A percentile compares a stretch with the other conserved stretches of the same genome.
Conservation (phyloP, 2,797 vertebrate species). For the Peromyscus attwateri region DNA sequence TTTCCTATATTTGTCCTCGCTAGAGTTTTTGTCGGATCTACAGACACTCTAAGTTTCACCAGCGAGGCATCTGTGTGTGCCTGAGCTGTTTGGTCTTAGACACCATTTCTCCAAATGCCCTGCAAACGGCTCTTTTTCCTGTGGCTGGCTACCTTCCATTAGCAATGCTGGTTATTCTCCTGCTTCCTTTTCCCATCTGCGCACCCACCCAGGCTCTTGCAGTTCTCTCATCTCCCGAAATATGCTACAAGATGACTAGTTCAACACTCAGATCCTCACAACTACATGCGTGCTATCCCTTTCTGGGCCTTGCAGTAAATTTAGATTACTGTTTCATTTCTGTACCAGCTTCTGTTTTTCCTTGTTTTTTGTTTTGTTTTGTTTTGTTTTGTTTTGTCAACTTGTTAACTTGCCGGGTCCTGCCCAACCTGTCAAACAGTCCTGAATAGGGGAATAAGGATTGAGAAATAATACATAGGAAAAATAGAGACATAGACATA, state of each 20-base stretch:
- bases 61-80: not conserved
- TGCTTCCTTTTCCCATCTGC: not conserved
- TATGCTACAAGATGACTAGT: not conserved
- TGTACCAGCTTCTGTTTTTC: not conserved
- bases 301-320: not conserved
- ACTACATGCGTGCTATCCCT: not conserved
- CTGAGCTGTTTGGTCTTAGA: not conserved
- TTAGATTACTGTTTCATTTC: not conserved
- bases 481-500: too few relatives aligned
- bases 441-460: too few relatives aligned
- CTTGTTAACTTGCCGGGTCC: not conserved
- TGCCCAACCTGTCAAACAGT: too few relatives aligned
- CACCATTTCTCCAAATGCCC: not conserved
- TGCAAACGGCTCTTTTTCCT: not conserved
- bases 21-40: conserved; percentile 34
- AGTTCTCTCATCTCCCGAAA: too few relatives aligned
- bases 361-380: not conserved
- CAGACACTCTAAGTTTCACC: not conserved
- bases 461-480: too few relatives aligned
- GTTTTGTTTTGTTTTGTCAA: not conserved
- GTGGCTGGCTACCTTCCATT: not conserved
- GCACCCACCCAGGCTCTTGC: not conserved
- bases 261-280: not conserved
- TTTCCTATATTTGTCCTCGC: not conserved
- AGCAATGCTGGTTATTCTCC: not conserved